Evolutionary conservation across 1,140 invertebrate species (phyloP).

Genomic region (Drosophila littoralis): DNA sequence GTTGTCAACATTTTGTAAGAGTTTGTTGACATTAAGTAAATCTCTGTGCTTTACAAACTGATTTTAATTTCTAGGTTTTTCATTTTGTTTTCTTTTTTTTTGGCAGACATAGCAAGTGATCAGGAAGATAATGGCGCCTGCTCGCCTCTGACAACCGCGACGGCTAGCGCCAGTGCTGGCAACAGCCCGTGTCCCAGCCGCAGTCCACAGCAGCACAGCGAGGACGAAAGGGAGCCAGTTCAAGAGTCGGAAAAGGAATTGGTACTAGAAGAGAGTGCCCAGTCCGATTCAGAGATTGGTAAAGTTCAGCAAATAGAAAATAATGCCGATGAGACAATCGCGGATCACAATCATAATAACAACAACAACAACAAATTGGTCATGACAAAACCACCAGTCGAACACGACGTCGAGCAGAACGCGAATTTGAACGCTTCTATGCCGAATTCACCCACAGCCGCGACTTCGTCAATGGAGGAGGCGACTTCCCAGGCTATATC

Average conservation of each 20-base stretch:
- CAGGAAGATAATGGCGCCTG: constrained; percentile 81
- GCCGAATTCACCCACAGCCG: constrained; percentile 85
- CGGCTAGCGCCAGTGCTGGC: constrained; percentile 62
- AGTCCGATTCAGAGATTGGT: background rate
- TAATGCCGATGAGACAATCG: constrained; percentile 84
- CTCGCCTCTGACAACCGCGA: constrained; percentile 69
- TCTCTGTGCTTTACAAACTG: background rate
- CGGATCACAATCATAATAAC: constrained; percentile 84
- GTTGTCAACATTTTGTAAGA: background rate
- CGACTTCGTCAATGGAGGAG: constrained; percentile 69
- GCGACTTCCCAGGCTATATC: constrained; percentile 84
- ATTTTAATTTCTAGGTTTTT: constrained; percentile 1
- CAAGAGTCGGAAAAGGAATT: constrained; percentile 19
- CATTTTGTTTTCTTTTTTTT: background rate
- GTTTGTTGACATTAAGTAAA: background rate
- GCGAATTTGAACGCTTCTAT: constrained; percentile 41
- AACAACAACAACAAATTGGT: constrained; percentile 47
- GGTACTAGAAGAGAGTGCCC: constrained; percentile 4
- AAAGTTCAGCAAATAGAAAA: constrained; percentile 16
- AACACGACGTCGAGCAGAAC: constrained; percentile 25
- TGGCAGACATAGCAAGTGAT: constrained; percentile 72
- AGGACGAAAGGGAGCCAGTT: constrained; percentile 15
- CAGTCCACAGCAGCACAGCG: constrained; percentile 47
- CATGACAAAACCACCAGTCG: constrained; percentile 56
- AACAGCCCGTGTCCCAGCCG: constrained; percentile 61